phyloP scores from a whole-genome alignment of 2,888 invertebrate genomes.

The Norana najaformis region DNA sequence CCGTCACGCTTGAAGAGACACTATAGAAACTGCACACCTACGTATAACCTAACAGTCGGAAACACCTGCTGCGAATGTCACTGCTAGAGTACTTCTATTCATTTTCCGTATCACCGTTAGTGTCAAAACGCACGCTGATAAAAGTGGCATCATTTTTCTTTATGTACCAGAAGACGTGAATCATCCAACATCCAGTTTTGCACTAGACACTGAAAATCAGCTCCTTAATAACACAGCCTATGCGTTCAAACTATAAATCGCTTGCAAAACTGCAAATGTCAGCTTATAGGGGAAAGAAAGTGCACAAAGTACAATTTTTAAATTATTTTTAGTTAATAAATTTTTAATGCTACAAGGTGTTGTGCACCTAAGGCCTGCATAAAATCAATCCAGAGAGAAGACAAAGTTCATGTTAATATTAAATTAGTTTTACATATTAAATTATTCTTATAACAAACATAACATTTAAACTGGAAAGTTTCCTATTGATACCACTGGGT shows the following conservation, averaged over 20 bases:
- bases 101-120: not conserved
- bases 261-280: no score
- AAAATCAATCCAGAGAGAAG: not conserved
- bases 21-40: not conserved
- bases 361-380: no score
- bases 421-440: not conserved
- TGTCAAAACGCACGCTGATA: not conserved
- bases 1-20: not conserved
- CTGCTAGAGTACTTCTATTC: not conserved
- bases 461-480: not conserved
- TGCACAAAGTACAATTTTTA: not conserved
- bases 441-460: not conserved
- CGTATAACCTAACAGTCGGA: not conserved
- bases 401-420: not conserved
- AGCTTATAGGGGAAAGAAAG: not conserved
- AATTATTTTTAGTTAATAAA: not conserved
- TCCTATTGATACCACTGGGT: not conserved
- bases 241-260: no score
- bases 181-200: not conserved
- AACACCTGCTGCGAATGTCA: not conserved
- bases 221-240: not conserved
- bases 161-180: not conserved
- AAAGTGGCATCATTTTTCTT: not conserved
- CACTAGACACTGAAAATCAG: not conserved
- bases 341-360: not conserved